These are phyloP conservation scores for Drosophila nr. perissopoda DNA, from an alignment of 2,888 invertebrate species.

Conservation along the genomic window DNA sequence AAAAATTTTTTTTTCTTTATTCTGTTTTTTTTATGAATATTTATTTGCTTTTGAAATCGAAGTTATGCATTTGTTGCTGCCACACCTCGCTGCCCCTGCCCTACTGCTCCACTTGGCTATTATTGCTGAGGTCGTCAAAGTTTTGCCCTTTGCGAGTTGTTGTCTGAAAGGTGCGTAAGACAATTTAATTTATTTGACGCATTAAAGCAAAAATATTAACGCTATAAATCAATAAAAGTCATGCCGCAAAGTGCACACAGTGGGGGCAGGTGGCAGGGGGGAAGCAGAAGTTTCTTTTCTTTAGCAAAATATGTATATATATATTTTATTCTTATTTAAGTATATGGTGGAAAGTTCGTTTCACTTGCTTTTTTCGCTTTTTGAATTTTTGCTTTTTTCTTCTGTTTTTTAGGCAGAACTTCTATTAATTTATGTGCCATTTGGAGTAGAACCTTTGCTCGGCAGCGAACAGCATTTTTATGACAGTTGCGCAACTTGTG, in stretches of 20 bases:
- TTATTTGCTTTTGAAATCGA: constrained; percentile 79
- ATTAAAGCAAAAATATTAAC: constrained; percentile 78
- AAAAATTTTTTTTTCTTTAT: constrained; percentile 46
- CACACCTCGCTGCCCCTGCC: neutral
- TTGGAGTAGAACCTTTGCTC: constrained; percentile 42
- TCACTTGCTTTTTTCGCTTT: neutral
- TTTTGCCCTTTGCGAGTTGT: constrained; percentile 55
- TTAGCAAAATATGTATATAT: constrained; percentile 20
- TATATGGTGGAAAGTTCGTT: constrained; percentile 49
- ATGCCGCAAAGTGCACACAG: constrained; percentile 28
- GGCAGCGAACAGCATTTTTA: constrained; percentile 55
- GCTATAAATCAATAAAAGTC: constrained; percentile 73
- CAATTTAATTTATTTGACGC: constrained; percentile 80
- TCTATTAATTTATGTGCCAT: constrained; percentile 74
- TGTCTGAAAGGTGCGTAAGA: constrained; percentile 75
- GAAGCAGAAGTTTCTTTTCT: constrained; percentile 43
- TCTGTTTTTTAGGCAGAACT: constrained; percentile 32
- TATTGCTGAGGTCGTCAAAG: constrained; percentile 54
- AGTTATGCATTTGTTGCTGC: constrained; percentile 73
- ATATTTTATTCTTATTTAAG: constrained; percentile 65
- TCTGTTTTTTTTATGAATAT: constrained; percentile 70
- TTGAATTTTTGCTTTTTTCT: neutral
- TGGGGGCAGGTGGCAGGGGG: neutral
- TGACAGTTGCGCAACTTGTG: constrained; percentile 69
- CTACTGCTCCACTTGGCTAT: constrained; percentile 1